phyloP scores from a whole-genome alignment of 2,888 invertebrate genomes.

The Xylota segnis region DNA sequence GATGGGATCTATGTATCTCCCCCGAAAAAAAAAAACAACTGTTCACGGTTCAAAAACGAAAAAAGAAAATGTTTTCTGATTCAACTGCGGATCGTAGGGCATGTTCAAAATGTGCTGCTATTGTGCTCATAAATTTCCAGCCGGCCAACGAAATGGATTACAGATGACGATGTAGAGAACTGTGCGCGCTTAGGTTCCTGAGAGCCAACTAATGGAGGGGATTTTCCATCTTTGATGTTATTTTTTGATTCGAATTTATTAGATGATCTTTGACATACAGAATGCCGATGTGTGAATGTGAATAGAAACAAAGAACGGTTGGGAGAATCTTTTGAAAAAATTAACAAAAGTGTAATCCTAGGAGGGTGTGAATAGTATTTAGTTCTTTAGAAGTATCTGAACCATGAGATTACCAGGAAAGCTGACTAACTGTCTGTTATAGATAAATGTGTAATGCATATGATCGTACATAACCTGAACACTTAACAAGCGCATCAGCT shows the following conservation, averaged over 20 bases:
- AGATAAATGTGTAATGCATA: too few relatives aligned
- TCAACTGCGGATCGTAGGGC: slow-evolving; percentile 22
- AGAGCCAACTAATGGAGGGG: slow-evolving; percentile 3
- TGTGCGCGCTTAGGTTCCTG: slow-evolving; percentile 5
- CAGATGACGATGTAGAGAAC: slow-evolving; percentile 17
- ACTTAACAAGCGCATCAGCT: too few relatives aligned
- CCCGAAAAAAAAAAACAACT: too few relatives aligned
- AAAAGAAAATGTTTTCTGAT: slow-evolving; percentile 6
- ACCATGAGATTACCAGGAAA: background rate
- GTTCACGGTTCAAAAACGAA: slow-evolving; percentile 30
- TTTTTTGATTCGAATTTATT: slow-evolving; percentile 16
- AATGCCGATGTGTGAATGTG: slow-evolving; percentile 7
- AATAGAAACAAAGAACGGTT: background rate
- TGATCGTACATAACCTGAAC: too few relatives aligned
- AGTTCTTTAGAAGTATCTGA: background rate
- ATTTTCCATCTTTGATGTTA: slow-evolving; percentile 24
- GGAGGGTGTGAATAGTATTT: background rate
- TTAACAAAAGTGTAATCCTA: background rate
- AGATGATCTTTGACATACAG: slow-evolving; percentile 38
- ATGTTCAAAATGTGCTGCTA: slow-evolving; percentile 35
- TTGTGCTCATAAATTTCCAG: slow-evolving; percentile 60
- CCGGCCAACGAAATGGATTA: slow-evolving; percentile 52
- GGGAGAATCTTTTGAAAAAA: slow-evolving; percentile 6
- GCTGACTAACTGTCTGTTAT: too few relatives aligned
- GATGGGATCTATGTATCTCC: slow-evolving; percentile 30